Base-by-base conservation (phyloP, 2,888 invertebrate genomes). In the Euphydryas editha region DNA sequence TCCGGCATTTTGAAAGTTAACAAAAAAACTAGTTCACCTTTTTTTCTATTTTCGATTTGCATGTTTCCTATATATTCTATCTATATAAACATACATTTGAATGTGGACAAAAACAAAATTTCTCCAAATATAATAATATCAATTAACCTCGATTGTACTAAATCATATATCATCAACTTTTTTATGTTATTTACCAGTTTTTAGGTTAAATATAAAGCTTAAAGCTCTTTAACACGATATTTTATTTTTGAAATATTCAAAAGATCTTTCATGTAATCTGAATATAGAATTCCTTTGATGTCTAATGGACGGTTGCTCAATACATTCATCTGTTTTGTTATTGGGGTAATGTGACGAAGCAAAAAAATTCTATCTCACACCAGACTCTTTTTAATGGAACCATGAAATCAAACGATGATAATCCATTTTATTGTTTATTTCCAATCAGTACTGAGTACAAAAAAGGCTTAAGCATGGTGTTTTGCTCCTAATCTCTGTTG, bases 281-380 rank as follows among this genome's bases (percentile, higher is more conserved):
- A 65, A 61, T 57, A 39, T 18, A 55, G 49, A 54, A 46, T 56
- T 54, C 56, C 49, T 62, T 62, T 47, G 46, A 46, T 57, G 21
- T 56, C 59, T 65, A 69, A 65, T 65, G 68, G 68, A 65, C 49
- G 59, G 24, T 46, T 64, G 60, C 58, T 62, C 65, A 55, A 59
- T 63, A 47, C 54, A 69, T 70, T 76, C 86, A 87, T 86, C 84
- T 85, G 86, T 86, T 84, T 85, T 83, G 83, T 84, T 87, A 85
- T 85, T 83, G 78, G 76, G 77, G 80, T 75, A 84, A 77, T 80
- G 81, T 88, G 87, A 88, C 81, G 75, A 67, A 67, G 83, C 87
- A 69, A 65, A 75, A 39, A 81, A 84, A 79, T 78, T 78, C 81
- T 78, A 83, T 82, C 79, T 81, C 77, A 71, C 73, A 70, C 74